Evolutionary conservation across 1,140 invertebrate genomes (phyloP).

Genomic region (Doryteuthis pealeii): DNA sequence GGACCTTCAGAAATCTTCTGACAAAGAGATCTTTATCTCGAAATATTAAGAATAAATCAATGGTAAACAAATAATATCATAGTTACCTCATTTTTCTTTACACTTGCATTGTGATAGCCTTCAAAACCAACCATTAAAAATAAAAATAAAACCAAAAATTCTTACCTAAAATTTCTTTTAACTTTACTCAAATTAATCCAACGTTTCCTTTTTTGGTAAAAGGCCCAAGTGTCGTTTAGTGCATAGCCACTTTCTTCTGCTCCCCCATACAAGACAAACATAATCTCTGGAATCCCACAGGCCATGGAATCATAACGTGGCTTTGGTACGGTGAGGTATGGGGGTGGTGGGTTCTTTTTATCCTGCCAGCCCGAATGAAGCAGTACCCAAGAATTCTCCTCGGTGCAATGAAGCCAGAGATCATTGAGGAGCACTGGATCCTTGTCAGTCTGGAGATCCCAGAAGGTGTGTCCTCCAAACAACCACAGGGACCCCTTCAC

Average conservation of each 20-base stretch:
- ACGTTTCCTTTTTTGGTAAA: constrained; percentile 20
- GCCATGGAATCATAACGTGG: constrained; percentile 28
- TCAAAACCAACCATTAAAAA: no score
- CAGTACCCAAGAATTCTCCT: constrained; percentile 23
- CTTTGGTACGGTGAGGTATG: constrained; percentile 17
- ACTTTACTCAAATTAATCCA: constrained; percentile 27
- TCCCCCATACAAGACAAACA: constrained; percentile 37
- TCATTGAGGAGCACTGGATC: constrained; percentile 32
- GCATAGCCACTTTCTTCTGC: constrained; percentile 21
- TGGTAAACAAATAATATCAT: no score
- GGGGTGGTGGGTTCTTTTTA: background rate
- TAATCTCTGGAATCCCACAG: constrained; percentile 27
- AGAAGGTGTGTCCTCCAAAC: constrained; percentile 38
- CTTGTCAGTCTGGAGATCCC: constrained; percentile 17
- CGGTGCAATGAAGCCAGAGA: constrained; percentile 28
- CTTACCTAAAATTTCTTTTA: background rate
- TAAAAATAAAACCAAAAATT: no score
- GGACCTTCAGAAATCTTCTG: no score
- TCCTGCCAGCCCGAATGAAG: constrained; percentile 28
- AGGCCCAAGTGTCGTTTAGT: constrained; percentile 38
- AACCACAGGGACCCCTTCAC: constrained; percentile 27
- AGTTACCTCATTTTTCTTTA: no score
- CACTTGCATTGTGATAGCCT: no score
- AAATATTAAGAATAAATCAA: no score
- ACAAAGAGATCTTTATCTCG: no score